Conservation (phyloP, 1,140 invertebrate genomes). For the Tetramorium parvispinum region DNA sequence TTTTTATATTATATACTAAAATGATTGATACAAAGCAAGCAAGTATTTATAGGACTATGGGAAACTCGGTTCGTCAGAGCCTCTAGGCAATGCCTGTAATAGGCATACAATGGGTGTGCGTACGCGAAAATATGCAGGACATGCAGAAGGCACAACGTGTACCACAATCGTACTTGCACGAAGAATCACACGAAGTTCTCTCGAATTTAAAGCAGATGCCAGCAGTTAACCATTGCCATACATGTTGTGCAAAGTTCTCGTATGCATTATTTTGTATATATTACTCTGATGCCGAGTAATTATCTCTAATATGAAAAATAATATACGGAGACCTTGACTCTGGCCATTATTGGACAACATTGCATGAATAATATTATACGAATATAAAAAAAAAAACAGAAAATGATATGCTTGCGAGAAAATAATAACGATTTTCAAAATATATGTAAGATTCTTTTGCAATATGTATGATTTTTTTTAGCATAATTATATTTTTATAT, state of each 20-base stretch:
- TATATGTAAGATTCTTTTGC: not conserved
- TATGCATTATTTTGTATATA: conserved; percentile 31
- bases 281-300: conserved; percentile 50
- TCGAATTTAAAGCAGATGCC: conserved; percentile 63
- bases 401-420: conserved; percentile 19
- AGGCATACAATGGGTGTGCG: not conserved
- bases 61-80: conserved; percentile 7
- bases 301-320: conserved; percentile 65
- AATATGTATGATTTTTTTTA: not conserved
- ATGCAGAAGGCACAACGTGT: conserved; percentile 31
- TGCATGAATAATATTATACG: not conserved
- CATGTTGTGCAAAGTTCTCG: conserved; percentile 29
- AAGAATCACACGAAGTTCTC: conserved; percentile 24
- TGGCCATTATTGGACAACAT: conserved; percentile 31
- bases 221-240: conserved; percentile 40
- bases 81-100: conserved; percentile 27
- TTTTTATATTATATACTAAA: not conserved
- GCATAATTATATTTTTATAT: not conserved
- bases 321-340: conserved; percentile 18
- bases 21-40: not conserved
- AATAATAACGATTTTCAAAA: conserved; percentile 40
- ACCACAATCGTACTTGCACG: not conserved
- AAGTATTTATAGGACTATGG: not conserved
- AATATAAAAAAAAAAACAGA: conserved; percentile 22
- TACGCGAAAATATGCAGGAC: conserved; percentile 46